Evolutionary conservation across 2,888 invertebrate genomes (phyloP), one percentile per base, ranked within the genome.

Genomic region (Clivina fossor): DNA sequence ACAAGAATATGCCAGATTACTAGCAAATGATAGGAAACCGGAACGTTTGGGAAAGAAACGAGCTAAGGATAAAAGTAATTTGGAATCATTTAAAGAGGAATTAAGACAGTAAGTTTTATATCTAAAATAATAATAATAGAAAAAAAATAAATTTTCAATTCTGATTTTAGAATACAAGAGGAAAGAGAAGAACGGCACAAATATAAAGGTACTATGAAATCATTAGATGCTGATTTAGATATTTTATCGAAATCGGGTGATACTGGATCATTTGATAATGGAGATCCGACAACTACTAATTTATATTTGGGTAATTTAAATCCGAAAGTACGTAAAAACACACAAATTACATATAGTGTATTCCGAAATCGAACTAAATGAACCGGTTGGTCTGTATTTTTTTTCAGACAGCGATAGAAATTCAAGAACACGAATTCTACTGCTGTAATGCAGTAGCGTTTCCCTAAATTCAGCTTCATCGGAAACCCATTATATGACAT

Each of bases 11-110:
- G 84, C 85, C 1, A 82, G 79, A 70, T 75, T 82, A 56, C 71
- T 84, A 38, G 77, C 81, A 1, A 78, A 77, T 33, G 86, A 86
- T 62, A 75, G 79, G n/a, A 85, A 85, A 69, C 79, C 83, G 28
- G 86, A 86, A 20, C 75, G 80, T 37, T 66, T 79, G 16, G 79
- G 77, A 4, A 85, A 84, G 69, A 91, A 90, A 67, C 89, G 84
- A 67, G 83, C 82, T 58, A 83, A 84, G 48, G 89, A 88, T 62
- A 97, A 97, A 70, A 96, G 94, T 69, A 98, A 99, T 74, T 77
- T 99, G 60, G 99, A 99, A 73, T 77, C 93, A 11, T 99, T 99
- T 69, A 99, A 99, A 73, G 98, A 99, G 72, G 99, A 99, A 75
- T 74, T 99, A 35, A 87, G 94, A 78, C 87, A 90, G 93, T 93